A percentile compares a stretch with the other conserved stretches of the same genome.
These are phyloP conservation scores for Cliona cf. orientalis DNA, from an alignment of 37 sponge, comb jelly and placozoan genomes.

Conservation along the genomic window DNA sequence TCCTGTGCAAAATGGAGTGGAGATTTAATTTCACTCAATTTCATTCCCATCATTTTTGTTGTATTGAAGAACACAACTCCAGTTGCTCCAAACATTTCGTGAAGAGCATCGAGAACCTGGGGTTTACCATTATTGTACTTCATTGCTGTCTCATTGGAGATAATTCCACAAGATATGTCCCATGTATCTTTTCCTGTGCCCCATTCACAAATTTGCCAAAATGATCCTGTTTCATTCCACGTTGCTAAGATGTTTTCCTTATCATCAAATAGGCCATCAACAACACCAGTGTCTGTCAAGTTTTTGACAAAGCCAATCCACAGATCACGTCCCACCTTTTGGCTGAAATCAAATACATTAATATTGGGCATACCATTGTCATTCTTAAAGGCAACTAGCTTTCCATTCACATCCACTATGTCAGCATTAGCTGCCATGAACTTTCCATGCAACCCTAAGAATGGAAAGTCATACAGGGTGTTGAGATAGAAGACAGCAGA, in stretches of 20 bases:
- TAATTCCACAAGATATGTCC: slow-evolving; percentile 20
- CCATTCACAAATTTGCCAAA: slow-evolving; percentile 43
- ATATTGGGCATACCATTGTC: slow-evolving; percentile 36
- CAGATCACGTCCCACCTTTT: slow-evolving; percentile 16
- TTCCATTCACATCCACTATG: slow-evolving; percentile 11
- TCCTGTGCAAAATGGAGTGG: slow-evolving; percentile 3
- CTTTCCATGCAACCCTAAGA: slow-evolving; percentile 13
- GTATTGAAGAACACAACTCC: slow-evolving; percentile 24
- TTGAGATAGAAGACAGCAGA: slow-evolving; percentile 32
- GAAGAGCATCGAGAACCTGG: slow-evolving; percentile 7
- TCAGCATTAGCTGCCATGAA: slow-evolving; percentile 13
- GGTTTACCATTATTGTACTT: slow-evolving; percentile 25
- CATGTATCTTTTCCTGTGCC: slow-evolving; percentile 27
- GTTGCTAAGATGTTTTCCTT: neutral
- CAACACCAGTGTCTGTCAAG: slow-evolving; percentile 8
- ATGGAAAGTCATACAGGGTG: slow-evolving; percentile 24
- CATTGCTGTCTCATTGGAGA: slow-evolving; percentile 25
- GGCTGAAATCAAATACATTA: slow-evolving; percentile 28
- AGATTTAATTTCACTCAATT: neutral
- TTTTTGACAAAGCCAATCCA: slow-evolving; percentile 24
- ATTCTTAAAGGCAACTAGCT: slow-evolving; percentile 12
- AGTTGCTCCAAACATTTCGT: slow-evolving; percentile 16
- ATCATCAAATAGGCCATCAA: slow-evolving; percentile 30
- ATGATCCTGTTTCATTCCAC: slow-evolving; percentile 25
- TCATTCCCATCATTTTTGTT: slow-evolving; percentile 1